phyloP scores from a whole-genome alignment of 2,888 invertebrate species.

The Pyrrhosoma nymphula region DNA sequence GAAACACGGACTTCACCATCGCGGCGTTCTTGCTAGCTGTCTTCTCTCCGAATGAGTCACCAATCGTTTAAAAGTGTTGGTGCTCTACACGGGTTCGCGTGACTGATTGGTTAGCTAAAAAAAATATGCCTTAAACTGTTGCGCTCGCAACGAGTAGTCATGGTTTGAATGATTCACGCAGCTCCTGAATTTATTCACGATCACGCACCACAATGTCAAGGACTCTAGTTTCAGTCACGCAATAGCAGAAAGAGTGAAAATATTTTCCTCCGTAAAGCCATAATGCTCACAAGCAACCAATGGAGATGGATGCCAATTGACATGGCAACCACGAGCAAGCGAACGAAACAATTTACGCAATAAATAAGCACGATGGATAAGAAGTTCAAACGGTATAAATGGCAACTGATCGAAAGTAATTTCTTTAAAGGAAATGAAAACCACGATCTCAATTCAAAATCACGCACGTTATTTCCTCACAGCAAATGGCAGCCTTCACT shows the following conservation, averaged over 20 bases:
- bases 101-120: not conserved
- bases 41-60: not conserved
- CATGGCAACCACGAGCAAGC: not conserved
- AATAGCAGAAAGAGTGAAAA: not conserved
- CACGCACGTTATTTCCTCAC: too few species aligned
- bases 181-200: not conserved
- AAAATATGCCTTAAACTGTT: not conserved
- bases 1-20: not conserved
- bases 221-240: not conserved
- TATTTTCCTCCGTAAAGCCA: not conserved
- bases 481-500: too few species aligned
- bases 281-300: not conserved
- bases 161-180: constrained; percentile 4
- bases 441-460: too few species aligned
- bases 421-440: too few species aligned
- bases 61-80: not conserved
- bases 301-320: not conserved
- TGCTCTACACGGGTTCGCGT: not conserved
- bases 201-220: constrained; percentile 15
- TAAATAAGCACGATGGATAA: not conserved
- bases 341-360: not conserved
- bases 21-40: not conserved
- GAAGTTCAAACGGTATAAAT: not conserved
- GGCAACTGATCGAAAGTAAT: too few species aligned
- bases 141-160: not conserved